phyloP scores from a whole-genome alignment of 2,113 vertebrate genomes.

The Oryzias melastigma region DNA sequence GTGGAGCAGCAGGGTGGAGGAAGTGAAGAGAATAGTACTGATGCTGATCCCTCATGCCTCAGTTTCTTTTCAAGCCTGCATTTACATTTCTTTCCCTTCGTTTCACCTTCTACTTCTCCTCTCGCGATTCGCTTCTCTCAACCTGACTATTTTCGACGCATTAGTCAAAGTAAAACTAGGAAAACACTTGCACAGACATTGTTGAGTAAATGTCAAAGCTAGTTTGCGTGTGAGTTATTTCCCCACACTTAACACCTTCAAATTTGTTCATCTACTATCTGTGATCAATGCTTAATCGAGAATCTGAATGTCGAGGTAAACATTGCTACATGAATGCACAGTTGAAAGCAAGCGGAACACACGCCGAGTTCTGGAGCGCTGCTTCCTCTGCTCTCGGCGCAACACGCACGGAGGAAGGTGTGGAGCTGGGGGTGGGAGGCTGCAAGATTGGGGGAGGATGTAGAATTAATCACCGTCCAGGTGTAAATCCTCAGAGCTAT shows the following conservation, averaged over 20 bases:
- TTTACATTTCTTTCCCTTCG: constrained; percentile 69
- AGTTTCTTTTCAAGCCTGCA: constrained; percentile 64
- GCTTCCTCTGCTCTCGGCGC: constrained; percentile 71
- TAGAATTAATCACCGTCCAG: constrained; percentile 91
- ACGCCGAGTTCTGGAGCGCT: constrained; percentile 43
- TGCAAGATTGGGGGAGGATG: constrained; percentile 71
- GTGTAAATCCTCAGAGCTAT: constrained; percentile 92
- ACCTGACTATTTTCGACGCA: constrained; percentile 70
- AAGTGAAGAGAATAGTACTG: constrained; percentile 67
- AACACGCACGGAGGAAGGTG: constrained; percentile 64
- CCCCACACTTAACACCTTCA: constrained; percentile 19
- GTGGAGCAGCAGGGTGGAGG: constrained; percentile 69
- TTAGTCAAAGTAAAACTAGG: constrained; percentile 33
- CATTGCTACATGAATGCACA: constrained; percentile 15
- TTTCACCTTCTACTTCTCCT: constrained; percentile 50
- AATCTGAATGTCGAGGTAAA: constrained; percentile 35
- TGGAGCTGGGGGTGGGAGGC: constrained; percentile 50
- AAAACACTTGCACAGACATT: constrained; percentile 40
- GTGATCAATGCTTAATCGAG: constrained; percentile 33
- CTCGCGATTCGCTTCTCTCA: constrained; percentile 46
- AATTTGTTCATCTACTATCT: constrained; percentile 43
- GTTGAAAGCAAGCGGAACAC: constrained; percentile 8
- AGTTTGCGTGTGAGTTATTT: constrained; percentile 47
- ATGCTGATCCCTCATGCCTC: constrained; percentile 69
- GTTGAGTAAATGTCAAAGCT: constrained; percentile 42